These are phyloP conservation scores for Miniopterus natalensis DNA, from an alignment of 2,113 vertebrate genomes.

Conservation along the genomic window DNA sequence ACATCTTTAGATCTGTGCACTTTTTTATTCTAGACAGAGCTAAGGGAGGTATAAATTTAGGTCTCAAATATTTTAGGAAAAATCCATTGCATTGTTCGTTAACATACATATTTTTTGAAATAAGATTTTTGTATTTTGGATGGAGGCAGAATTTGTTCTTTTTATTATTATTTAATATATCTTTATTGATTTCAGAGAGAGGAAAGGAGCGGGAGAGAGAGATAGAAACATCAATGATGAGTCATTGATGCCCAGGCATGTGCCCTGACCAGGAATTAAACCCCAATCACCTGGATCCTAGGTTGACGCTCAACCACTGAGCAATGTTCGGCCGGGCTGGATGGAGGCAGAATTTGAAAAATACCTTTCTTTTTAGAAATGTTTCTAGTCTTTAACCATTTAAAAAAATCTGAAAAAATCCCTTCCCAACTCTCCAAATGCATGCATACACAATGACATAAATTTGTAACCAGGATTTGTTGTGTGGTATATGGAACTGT, in stretches of 20 bases:
- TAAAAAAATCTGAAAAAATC: neutral
- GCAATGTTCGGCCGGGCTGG: no score
- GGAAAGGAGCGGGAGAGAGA: no score
- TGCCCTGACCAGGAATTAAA: no score
- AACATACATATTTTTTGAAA: neutral
- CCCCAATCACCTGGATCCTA: no score
- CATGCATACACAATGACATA: neutral
- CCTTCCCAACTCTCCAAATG: neutral
- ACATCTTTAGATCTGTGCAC: neutral
- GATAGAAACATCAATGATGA: no score
- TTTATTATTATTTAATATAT: no score
- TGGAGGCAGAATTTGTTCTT: neutral
- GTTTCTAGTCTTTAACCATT: neutral
- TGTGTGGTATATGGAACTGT: neutral
- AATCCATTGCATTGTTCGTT: neutral
- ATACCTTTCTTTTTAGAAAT: constrained; percentile 37
- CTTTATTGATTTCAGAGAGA: no score
- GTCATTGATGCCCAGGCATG: no score
- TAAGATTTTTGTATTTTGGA: neutral
- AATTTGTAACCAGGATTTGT: constrained; percentile 29
- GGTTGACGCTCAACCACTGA: no score
- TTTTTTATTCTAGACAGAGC: neutral
- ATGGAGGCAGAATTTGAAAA: neutral
- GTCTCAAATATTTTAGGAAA: constrained; percentile 9
- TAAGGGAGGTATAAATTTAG: neutral